Percentiles rank a stretch among this genome's conserved stretches.
These are phyloP conservation scores for Semnornis frantzii DNA, from an alignment of 2,113 vertebrate genomes.

Conservation along the genomic window DNA sequence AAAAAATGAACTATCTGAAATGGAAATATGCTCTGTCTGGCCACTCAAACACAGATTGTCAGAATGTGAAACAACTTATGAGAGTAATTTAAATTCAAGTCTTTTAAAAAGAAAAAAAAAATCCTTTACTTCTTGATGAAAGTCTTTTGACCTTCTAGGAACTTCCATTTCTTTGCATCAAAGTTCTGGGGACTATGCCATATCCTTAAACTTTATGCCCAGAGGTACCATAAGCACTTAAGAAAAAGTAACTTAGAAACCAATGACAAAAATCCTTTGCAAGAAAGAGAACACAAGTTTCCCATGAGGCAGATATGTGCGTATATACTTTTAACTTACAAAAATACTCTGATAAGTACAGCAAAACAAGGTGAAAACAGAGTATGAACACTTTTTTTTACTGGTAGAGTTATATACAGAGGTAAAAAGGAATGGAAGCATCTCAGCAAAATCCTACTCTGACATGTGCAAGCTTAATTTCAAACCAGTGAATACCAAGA, in stretches of 20 bases:
- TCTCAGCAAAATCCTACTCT: not conserved
- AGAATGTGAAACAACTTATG: not conserved
- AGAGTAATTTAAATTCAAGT: not conserved
- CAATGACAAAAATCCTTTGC: not conserved
- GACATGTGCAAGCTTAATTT: not conserved
- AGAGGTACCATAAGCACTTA: not conserved
- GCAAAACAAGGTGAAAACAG: not conserved
- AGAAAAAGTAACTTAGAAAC: not conserved
- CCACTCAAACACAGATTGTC: not conserved
- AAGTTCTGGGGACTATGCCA: not conserved
- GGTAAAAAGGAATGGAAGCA: not conserved
- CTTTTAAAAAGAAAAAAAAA: not conserved
- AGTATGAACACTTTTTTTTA: not conserved
- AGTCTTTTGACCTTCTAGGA: not conserved
- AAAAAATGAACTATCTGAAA: not conserved
- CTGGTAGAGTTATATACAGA: not conserved
- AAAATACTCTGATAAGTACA: not conserved
- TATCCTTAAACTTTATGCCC: not conserved
- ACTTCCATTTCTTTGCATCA: not conserved
- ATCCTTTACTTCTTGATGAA: not conserved
- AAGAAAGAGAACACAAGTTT: not conserved
- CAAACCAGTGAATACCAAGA: conserved; percentile 81
- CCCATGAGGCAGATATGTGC: not conserved
- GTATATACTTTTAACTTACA: not conserved
- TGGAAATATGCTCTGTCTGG: not conserved